Percentiles rank a stretch among this genome's conserved stretches.
These are phyloP conservation scores for Acronicta aceris DNA, from an alignment of 2,888 invertebrate species.

Conservation along the genomic window DNA sequence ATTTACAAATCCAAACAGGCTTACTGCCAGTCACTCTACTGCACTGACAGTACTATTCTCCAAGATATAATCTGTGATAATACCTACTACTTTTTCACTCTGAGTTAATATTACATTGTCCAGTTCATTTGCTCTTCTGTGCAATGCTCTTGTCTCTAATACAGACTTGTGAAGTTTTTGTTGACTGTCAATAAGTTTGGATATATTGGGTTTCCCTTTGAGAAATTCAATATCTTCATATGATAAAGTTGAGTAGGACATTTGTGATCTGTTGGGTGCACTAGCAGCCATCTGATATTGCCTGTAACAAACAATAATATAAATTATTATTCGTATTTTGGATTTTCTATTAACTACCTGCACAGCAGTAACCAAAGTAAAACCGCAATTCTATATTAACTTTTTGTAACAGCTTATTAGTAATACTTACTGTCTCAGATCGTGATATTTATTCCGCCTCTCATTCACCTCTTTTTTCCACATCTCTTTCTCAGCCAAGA, in stretches of 20 bases:
- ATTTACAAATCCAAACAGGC: slow-evolving; percentile 40
- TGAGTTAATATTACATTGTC: slow-evolving; percentile 72
- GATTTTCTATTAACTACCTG: too few relatives aligned
- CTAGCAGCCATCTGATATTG: slow-evolving; percentile 77
- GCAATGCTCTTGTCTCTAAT: slow-evolving; percentile 69
- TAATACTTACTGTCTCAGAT: slow-evolving; percentile 77
- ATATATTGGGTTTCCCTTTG: slow-evolving; percentile 77
- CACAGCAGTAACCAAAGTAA: too few relatives aligned
- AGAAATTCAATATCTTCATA: slow-evolving; percentile 83
- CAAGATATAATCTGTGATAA: slow-evolving; percentile 77
- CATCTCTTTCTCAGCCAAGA: slow-evolving; percentile 78
- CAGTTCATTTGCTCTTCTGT: slow-evolving; percentile 68
- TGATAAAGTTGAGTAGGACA: slow-evolving; percentile 76
- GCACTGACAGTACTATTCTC: slow-evolving; percentile 77
- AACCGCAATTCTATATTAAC: too few relatives aligned
- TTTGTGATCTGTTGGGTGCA: slow-evolving; percentile 70
- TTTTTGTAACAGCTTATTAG: too few relatives aligned
- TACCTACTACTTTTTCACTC: slow-evolving; percentile 72
- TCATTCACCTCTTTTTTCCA: slow-evolving; percentile 82
- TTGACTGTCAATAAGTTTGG: slow-evolving; percentile 77
- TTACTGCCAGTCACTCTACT: slow-evolving; percentile 42
- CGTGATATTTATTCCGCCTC: slow-evolving; percentile 79
- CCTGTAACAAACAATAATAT: slow-evolving; percentile 62
- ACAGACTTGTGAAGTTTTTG: slow-evolving; percentile 75
- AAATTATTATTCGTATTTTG: too few relatives aligned